Percentiles rank a stretch among this genome's conserved stretches.
Evolutionary conservation across 2,113 vertebrate genomes (phyloP).

Genomic region (Zosterops lateralis): DNA sequence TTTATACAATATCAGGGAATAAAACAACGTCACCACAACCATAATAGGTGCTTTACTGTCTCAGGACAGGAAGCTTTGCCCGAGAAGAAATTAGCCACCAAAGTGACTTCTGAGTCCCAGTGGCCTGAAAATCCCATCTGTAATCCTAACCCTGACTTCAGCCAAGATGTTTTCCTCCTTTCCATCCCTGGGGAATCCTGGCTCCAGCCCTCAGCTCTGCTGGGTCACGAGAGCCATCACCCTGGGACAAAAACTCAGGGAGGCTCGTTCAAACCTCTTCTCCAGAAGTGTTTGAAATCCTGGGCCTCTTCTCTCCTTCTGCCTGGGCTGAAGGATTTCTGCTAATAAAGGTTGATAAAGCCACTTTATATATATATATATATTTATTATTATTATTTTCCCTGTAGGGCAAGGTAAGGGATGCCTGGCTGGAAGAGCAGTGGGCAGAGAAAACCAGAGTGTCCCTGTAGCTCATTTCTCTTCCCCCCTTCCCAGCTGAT

Average conservation of each 20-base stretch:
- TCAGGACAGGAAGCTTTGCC: not conserved
- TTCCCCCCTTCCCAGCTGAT: not conserved
- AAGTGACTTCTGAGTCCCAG: not conserved
- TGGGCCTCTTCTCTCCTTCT: not conserved
- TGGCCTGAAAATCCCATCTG: rapidly evolving
- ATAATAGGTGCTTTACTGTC: no score
- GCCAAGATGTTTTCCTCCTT: rapidly evolving
- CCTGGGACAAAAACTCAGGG: rapidly evolving
- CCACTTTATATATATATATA: not conserved
- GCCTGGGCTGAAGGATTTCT: not conserved
- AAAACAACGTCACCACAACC: not conserved
- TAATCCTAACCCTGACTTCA: not conserved
- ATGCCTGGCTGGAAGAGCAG: not conserved
- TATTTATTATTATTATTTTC: no score
- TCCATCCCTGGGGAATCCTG: not conserved
- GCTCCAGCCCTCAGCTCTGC: not conserved
- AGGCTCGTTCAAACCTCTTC: not conserved
- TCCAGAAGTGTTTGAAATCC: not conserved
- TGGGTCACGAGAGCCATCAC: rapidly evolving
- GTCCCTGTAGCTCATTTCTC: not conserved
- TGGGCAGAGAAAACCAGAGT: not conserved
- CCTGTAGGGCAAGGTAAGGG: rapidly evolving
- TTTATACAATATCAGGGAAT: not conserved
- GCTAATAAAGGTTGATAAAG: not conserved
- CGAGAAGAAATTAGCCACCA: no score